Evolutionary conservation across 2,797 vertebrate species (phyloP), one percentile per base, ranked within the genome.

Genomic region (Hozukius guyotensis): DNA sequence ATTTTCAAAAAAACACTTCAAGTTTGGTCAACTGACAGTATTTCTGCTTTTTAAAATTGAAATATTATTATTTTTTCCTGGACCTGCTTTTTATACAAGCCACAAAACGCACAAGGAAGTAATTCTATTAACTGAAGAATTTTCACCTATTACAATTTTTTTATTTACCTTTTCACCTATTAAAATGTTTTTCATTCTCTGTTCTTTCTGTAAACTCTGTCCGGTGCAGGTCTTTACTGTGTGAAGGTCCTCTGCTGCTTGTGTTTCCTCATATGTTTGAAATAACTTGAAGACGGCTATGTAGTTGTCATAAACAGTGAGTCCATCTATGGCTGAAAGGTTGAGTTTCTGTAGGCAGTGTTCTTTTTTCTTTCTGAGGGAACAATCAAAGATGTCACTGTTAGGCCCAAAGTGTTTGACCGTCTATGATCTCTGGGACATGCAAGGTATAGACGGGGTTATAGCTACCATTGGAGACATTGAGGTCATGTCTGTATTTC

Each of bases 371-470:
- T 32, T 32, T 32, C 8, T 32, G 32, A 32, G 0, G 8, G 32
- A 32, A 32, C 3, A 32, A 36, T 4, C 32, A 42, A 42, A 42
- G 2, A 42, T 42, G 5, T 42, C 61, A 38, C 61, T 38, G 61
- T 56, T 56, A 25, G 12, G 5, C 53, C 53, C 24, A 25, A 56
- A 25, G 53, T 0, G 0, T 57, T 13, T 57, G 55, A 57, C 55
- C 6, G 13, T 8, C 55, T 8, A 3, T 27, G 24, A 57, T n/a
- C 8, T n/a, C 49, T 52, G 49, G 27, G 16, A 36, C n/a, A 62
- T 22, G 20, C 5, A 13, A 2, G 32, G 61, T 38, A 1, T 16
- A 57, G 6, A 57, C 0, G 0, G 13, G 2, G 12, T 8, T 64
- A 2, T 3, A 16, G 34, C n/a, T 24, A 3, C 32, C 4, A n/a